Base-by-base conservation (phyloP, 2,888 invertebrate species). In the Cylloceria caligata region DNA sequence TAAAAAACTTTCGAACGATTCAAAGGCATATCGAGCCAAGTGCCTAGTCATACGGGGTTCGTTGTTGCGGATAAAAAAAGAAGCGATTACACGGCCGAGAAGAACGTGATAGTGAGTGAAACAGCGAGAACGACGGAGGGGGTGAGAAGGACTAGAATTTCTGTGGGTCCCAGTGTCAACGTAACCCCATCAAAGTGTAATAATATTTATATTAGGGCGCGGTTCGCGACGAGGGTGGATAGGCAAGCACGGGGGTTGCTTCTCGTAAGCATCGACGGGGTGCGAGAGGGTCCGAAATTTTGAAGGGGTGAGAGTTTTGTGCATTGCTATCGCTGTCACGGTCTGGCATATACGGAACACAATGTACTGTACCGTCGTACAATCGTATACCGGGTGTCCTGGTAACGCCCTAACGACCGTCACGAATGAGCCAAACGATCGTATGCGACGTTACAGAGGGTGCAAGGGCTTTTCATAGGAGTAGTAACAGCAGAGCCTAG, bases 171-270 rank as follows among this genome's bases (percentile, higher is more conserved):
- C 90, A 90, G 90, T 92, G 91, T 91, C 92, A 91, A 90, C 89
- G 88, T 92, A 92, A 92, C 92, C 92, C 92, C 89, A 92, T 92
- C 92, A 92, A 92, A 92, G 90, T 92, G 92, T 92, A 92, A 92
- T 92, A 92, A 92, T 92, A 92, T 92, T 92, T 92, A 92, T 92
- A 92, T 92, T 92, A 92, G 91, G 91, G 91, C 88, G 90, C 89
- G 89, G 88, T 89, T 84, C 83, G 74, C 73, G 76, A 73, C 86
- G 87, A 89, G 89, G 91, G 89, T 88, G 83, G 76, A 76, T 76
- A 83, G 89, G 76, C 85, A 86, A n/a, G n/a, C n/a, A n/a, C n/a
- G n/a, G n/a, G n/a, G n/a, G n/a, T n/a, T n/a, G n/a, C n/a, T n/a
- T n/a, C n/a, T n/a, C n/a, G n/a, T n/a, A n/a, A n/a, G n/a, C n/a